Conservation (phyloP, 2,113 vertebrate genomes). For the Neodon shergylaensis region DNA sequence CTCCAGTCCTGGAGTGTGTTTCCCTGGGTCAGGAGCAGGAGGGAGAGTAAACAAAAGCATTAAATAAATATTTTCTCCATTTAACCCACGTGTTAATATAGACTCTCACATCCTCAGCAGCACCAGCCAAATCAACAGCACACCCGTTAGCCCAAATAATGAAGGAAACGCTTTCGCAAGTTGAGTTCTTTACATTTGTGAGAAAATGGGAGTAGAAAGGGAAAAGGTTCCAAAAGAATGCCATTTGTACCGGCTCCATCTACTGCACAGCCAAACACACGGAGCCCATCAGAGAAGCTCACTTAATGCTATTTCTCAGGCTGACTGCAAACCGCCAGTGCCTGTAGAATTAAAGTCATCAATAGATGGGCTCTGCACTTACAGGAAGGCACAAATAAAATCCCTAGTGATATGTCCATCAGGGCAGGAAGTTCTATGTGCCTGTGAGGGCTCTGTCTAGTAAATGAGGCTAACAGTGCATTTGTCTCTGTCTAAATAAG, state of each 20-base stretch:
- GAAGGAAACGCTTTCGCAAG: not conserved
- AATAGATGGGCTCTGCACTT: conserved; percentile 76
- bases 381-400: conserved; percentile 80
- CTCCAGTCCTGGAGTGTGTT: not conserved
- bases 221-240: not conserved
- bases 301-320: conserved; percentile 66
- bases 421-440: conserved; percentile 58
- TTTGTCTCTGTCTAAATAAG: conserved; percentile 77
- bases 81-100: conserved; percentile 69
- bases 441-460: conserved; percentile 65
- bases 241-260: not conserved
- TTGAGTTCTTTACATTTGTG: conserved; percentile 56
- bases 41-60: conserved; percentile 68
- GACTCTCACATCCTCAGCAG: conserved; percentile 46
- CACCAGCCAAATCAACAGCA: conserved; percentile 17
- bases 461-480: conserved; percentile 74
- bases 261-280: not conserved
- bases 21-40: conserved; percentile 65
- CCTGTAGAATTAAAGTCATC: conserved; percentile 80
- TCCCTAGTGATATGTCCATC: conserved; percentile 55
- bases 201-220: not conserved
- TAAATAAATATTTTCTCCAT: conserved; percentile 63
- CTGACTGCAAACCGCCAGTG: conserved; percentile 69
- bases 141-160: conserved; percentile 46
- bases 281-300: conserved; percentile 16